Evolutionary conservation across 2,888 invertebrate species (phyloP).

Genomic region (Pollenia griseotomentosa): DNA sequence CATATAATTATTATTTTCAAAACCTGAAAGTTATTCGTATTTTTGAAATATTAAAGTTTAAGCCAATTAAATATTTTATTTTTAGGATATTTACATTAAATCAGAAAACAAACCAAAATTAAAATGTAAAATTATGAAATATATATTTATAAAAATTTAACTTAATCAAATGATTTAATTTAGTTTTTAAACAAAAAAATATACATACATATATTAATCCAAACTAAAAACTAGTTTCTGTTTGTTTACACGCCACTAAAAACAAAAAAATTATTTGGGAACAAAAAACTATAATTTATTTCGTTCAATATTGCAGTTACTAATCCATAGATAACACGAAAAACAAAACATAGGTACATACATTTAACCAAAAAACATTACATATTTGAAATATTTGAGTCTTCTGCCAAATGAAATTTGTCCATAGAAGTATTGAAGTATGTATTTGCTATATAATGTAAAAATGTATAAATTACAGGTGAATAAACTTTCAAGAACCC

Average conservation of each 20-base stretch:
- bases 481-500: slow-evolving; percentile 44
- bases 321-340: slow-evolving; percentile 31
- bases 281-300: slow-evolving; percentile 50
- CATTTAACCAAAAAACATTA: slow-evolving; percentile 19
- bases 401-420: slow-evolving; percentile 35
- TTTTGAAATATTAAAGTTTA: slow-evolving; percentile 24
- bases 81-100: slow-evolving; percentile 61
- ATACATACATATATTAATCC: neutral
- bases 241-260: slow-evolving; percentile 54
- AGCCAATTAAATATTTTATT: slow-evolving; percentile 48
- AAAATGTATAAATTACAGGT: slow-evolving; percentile 25
- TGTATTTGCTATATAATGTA: neutral
- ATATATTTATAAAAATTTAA: slow-evolving; percentile 19
- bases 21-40: slow-evolving; percentile 19
- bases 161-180: slow-evolving; percentile 49
- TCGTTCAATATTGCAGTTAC: slow-evolving; percentile 52
- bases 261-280: slow-evolving; percentile 49
- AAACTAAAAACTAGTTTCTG: slow-evolving; percentile 17
- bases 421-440: neutral
- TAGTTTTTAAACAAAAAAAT: slow-evolving; percentile 36
- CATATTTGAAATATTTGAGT: neutral
- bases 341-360: neutral
- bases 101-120: neutral
- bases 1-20: slow-evolving; percentile 20
- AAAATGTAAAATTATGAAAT: slow-evolving; percentile 42